Base-by-base conservation (phyloP, 1,140 invertebrate genomes). In the Drosophila rufa region DNA sequence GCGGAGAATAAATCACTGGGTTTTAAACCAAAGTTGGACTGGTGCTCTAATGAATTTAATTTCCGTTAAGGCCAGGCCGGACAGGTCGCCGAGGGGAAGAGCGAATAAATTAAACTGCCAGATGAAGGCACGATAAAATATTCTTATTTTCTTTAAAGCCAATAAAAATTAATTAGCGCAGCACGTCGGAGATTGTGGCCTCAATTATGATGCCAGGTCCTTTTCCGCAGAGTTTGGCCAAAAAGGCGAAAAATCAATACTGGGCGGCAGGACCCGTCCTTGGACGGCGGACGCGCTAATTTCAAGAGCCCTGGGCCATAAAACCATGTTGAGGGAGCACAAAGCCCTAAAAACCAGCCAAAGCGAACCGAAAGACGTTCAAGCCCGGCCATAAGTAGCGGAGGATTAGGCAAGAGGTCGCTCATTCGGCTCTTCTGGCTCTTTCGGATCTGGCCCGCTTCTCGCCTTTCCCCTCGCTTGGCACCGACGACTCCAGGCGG, bases 81-180 rank as follows among this genome's bases (percentile, higher is more conserved):
- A 55, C 51, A 9, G 9, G 9, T 40, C 33, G n/a, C 38, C 43
- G 57, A 42, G 48, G 47, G 59, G 56, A 42, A 74, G 59, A 40
- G 42, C 46, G 66, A 65, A 83, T 79, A 80, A 65, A 71, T 83
- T 76, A 50, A 83, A 74, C 51, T 59, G 46, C 25, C 57, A 45
- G 36, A 71, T 33, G 11, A 59, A 67, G 62, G 47, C 9, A 40
- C 30, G 42, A 47, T 58, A 38, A 82, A 73, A 60, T 65, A 56
- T 48, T 69, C 59, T 36, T 45, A 60, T 47, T 60, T 69, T 76
- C 64, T 81, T 75, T 86, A 81, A 80, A 75, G 62, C 36, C 82
- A 81, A 85, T 85, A 82, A 81, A 85, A 85, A 82, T 85, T 85
- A 85, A 85, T 85, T 86, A 82, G 66, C 55, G 50, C 56, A 53